phyloP scores from a whole-genome alignment of 2,113 vertebrate genomes.

The Turdus rufiventris region DNA sequence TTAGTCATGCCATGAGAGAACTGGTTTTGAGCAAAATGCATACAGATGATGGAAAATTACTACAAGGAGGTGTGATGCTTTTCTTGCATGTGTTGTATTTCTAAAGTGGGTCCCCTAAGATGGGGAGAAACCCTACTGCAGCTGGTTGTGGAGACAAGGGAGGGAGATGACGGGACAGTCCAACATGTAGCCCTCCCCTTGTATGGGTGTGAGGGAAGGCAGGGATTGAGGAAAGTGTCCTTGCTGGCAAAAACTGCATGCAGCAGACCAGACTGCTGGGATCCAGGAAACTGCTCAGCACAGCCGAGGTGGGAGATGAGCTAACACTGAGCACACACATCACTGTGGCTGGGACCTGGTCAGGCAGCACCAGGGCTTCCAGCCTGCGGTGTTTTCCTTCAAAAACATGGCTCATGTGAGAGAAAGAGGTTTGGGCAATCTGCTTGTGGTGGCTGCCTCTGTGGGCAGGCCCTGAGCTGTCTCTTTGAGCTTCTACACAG shows the following conservation, averaged over 20 bases:
- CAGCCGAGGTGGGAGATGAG: neutral
- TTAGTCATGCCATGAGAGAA: neutral
- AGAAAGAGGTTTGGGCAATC: neutral
- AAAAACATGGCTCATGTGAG: neutral
- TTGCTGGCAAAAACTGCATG: neutral
- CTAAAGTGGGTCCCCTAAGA: neutral
- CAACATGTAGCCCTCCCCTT: neutral
- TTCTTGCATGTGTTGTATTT: neutral
- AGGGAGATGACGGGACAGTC: neutral
- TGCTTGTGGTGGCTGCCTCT: neutral
- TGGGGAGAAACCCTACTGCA: neutral
- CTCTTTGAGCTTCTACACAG: neutral
- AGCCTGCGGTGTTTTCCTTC: neutral
- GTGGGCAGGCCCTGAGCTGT: neutral
- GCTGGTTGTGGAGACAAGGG: neutral
- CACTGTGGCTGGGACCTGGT: neutral
- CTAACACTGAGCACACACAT: neutral
- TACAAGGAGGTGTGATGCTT: neutral
- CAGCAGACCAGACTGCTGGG: accelerated
- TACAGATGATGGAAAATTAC: neutral
- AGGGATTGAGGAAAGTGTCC: neutral
- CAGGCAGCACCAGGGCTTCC: neutral
- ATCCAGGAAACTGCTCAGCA: neutral
- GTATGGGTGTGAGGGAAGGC: neutral
- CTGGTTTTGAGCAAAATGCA: neutral